Conservation (phyloP, 2,797 vertebrate species). For the Enteromius thamalakanensis region DNA sequence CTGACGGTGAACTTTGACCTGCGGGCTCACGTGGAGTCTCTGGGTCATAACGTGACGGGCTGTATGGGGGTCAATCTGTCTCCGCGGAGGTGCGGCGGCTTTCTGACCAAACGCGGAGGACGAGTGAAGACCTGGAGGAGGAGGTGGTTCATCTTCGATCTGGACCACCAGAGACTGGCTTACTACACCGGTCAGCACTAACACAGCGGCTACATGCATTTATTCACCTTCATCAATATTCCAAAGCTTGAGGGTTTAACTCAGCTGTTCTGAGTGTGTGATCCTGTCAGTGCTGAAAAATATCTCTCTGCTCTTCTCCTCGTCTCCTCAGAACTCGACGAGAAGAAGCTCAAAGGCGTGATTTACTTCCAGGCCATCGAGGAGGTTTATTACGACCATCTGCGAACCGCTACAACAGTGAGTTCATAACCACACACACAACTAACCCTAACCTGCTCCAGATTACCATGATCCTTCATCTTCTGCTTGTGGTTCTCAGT, state of each 20-base stretch:
- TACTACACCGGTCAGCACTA: constrained; percentile 83
- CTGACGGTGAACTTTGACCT: constrained; percentile 82
- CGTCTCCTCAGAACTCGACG: constrained; percentile 81
- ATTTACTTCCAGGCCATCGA: constrained; percentile 93
- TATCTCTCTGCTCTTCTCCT: constrained; percentile 1
- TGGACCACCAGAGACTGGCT: constrained; percentile 84
- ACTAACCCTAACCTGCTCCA: background rate
- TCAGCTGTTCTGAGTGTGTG: background rate
- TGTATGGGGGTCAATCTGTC: constrained; percentile 81
- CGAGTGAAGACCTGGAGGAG: constrained; percentile 92
- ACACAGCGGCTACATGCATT: no score
- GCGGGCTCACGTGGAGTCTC: constrained; percentile 83
- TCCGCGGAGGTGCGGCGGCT: constrained; percentile 80
- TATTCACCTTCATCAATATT: no score
- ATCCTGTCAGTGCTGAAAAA: background rate
- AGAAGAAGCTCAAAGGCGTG: constrained; percentile 89
- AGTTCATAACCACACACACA: constrained; percentile 52
- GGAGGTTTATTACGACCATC: constrained; percentile 89
- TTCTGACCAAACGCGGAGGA: constrained; percentile 89
- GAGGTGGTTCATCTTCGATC: constrained; percentile 91
- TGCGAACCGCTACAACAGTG: constrained; percentile 85
- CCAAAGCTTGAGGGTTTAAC: no score
- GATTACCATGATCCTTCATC: background rate
- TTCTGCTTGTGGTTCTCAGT: constrained; percentile 69
- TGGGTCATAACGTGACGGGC: constrained; percentile 82